phyloP scores from a whole-genome alignment of 2,888 invertebrate species.

The Chalcosyrphus nemorum region DNA sequence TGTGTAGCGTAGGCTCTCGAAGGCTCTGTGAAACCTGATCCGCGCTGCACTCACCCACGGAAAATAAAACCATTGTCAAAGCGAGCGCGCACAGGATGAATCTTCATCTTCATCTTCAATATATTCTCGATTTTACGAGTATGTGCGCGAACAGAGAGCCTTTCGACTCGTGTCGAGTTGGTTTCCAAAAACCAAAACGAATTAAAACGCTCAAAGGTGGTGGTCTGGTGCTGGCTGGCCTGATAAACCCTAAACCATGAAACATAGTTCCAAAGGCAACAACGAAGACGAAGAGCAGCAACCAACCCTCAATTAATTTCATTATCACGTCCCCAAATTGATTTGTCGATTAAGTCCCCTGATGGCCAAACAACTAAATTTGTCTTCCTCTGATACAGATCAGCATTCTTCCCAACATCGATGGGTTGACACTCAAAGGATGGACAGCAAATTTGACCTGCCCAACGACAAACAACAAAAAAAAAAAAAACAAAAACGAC shows the following conservation, averaged over 20 bases:
- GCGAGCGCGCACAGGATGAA: conserved; percentile 41
- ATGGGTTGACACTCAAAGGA: conserved; percentile 64
- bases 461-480: too few relatives aligned
- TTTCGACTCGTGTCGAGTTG: not conserved
- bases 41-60: conserved; percentile 67
- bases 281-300: conserved; percentile 55
- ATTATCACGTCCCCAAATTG: conserved; percentile 75
- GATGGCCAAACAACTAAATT: conserved; percentile 74
- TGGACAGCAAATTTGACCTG: conserved; percentile 71
- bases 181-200: conserved; percentile 68
- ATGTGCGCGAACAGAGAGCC: conserved; percentile 1
- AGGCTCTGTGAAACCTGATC: conserved; percentile 63
- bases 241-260: conserved; percentile 71
- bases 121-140: conserved; percentile 66
- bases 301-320: conserved; percentile 75
- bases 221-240: conserved; percentile 52
- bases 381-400: conserved; percentile 70
- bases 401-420: conserved; percentile 67
- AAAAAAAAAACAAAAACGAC: too few relatives aligned
- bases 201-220: conserved; percentile 68
- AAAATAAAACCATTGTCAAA: conserved; percentile 70
- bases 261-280: conserved; percentile 51
- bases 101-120: conserved; percentile 61
- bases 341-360: conserved; percentile 74
- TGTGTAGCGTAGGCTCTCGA: conserved; percentile 17